Evolutionary conservation across 2,888 invertebrate species (phyloP), one percentile per base, ranked within the genome.

Genomic region (Scotopteryx bipunctaria): DNA sequence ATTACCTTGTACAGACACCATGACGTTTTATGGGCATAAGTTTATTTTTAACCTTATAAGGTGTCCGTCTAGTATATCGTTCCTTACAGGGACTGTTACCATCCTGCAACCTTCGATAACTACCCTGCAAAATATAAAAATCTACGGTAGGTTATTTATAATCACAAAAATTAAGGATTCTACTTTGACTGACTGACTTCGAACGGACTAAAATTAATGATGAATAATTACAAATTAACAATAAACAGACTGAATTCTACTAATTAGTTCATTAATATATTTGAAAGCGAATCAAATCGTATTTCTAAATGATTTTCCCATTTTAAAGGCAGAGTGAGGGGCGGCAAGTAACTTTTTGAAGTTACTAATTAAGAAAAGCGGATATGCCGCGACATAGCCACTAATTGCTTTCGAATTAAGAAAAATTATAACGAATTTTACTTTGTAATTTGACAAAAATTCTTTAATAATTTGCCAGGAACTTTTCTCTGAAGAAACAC

Each of bases 341-440:
- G 19, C 52, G 77, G 82, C 81, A 77, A 81, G 76, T 75, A 79
- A 81, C 71, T 80, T 83, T 73, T 63, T 60, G 61, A 72, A 68
- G 70, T 67, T 65, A 66, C 73, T 81, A 78, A 81, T 83, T 81
- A 81, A n/a, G 73, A 13, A 65, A 62, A 59, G 59, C 63, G 68
- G 71, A 73, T 73, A 73, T 71, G 67, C 67, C 61, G 70, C 41
- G 47, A 53, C 55, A 55, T 48, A 55, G 58, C 62, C 63, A 59
- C 67, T 68, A 75, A 76, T 76, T 68, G 67, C 69, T 71, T 69
- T 59, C 53, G 61, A 71, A 71, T 71, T 69, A 67, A 58, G 65
- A 65, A 61, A 68, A 71, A 60, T 57, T 56, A 55, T 60, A 54
- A 53, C 47, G 62, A 63, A 61, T 62, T 65, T 59, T 54, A 63